Conservation (phyloP, 2,888 invertebrate species). For the Agonum fuliginosum region DNA sequence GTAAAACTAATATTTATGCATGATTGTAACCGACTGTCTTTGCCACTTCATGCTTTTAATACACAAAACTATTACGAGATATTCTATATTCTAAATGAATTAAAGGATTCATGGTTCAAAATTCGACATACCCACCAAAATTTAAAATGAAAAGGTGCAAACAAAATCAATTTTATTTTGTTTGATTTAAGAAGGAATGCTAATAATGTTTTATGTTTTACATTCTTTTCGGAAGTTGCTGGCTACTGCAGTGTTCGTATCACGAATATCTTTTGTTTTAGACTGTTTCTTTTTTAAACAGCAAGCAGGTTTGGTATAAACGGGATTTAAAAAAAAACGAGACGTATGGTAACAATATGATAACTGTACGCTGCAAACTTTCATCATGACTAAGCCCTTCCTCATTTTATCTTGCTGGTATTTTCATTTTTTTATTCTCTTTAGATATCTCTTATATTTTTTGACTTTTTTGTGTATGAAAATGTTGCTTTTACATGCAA, state of each 20-base stretch:
- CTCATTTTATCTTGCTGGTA: constrained; percentile 30
- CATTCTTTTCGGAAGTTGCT: background rate
- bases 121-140: too few species aligned
- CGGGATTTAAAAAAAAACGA: constrained; percentile 32
- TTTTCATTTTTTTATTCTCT: constrained; percentile 25
- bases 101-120: too few species aligned
- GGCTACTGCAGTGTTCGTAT: background rate
- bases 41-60: too few species aligned
- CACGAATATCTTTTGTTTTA: background rate
- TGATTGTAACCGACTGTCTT: too few species aligned
- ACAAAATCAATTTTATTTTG: too few species aligned
- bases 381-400: constrained; percentile 49
- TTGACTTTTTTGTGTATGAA: constrained; percentile 9
- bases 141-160: too few species aligned
- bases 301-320: background rate
- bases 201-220: too few species aligned
- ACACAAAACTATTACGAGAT: too few species aligned
- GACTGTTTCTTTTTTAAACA: background rate
- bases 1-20: too few species aligned
- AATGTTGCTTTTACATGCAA: too few species aligned
- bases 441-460: background rate
- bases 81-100: too few species aligned
- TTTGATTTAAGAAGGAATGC: too few species aligned
- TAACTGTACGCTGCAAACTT: constrained; percentile 51
- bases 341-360: constrained; percentile 35